Conservation (phyloP, 2,797 vertebrate genomes). For the Psittacula derbiana region DNA sequence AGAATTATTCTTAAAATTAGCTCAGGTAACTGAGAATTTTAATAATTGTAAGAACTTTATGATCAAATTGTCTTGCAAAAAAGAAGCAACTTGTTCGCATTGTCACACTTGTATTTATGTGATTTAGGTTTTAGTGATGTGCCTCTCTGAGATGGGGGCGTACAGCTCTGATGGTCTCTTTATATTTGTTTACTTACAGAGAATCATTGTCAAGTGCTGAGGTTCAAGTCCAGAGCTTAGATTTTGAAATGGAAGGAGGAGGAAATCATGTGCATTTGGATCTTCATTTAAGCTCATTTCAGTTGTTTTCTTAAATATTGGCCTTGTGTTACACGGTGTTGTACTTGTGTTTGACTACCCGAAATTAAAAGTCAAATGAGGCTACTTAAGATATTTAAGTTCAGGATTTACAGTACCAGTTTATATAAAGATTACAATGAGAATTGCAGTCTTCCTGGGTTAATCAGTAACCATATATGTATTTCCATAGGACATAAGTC, state of each 20-base stretch:
- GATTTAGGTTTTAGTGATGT: background rate
- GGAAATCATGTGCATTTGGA: background rate
- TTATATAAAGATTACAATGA: background rate
- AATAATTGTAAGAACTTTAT: background rate
- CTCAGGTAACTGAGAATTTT: background rate
- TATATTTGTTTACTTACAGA: background rate
- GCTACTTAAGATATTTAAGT: background rate
- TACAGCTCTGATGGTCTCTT: background rate
- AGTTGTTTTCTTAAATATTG: background rate
- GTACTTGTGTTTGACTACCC: background rate
- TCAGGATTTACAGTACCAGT: background rate
- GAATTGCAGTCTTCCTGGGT: background rate
- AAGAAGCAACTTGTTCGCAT: background rate
- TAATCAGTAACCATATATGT: rapidly evolving
- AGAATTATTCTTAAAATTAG: background rate
- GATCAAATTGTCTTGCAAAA: background rate
- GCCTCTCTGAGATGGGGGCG: background rate
- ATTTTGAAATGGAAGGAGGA: background rate
- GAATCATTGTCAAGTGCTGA: background rate
- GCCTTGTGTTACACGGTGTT: background rate
- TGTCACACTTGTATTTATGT: background rate
- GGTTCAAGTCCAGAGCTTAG: background rate
- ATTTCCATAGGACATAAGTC: background rate
- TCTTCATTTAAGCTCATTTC: background rate
- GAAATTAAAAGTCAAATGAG: background rate